Evolutionary conservation across 2,888 invertebrate species (phyloP), one percentile per base, ranked within the genome.

Genomic region (Microdon myrmicae): DNA sequence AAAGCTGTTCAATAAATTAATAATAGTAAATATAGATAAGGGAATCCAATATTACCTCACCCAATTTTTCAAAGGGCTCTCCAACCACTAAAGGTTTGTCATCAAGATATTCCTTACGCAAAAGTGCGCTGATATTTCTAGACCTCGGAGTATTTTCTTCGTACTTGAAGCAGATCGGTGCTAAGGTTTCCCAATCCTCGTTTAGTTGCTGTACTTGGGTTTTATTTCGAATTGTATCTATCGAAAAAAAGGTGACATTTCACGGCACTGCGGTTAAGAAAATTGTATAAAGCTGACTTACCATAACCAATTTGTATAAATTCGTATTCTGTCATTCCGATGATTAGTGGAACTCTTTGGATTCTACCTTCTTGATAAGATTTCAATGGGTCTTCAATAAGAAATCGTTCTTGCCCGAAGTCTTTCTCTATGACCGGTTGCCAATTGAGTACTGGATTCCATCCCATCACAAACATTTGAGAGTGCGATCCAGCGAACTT

Each of bases 271-370:
- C 8, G 9, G 20, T 1, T 20, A 4, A 4, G 3, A 25, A 20
- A 8, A n/a, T n/a, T n/a, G n/a, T n/a, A n/a, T n/a, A n/a, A n/a
- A 71, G 4, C 71, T 2, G 6, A 67, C 73, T 70, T 80, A 54
- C 81, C 71, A 14, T 84, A 74, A 49, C 83, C 83, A 69, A 87
- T 87, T 71, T 12, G 83, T 84, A 35, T 81, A 79, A 71, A 83
- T 74, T 90, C 89, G 48, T 86, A 84, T 37, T 83, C 81, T 0
- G 87, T 87, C 51, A 87, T 82, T 35, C 88, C 87, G 58, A 84
- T 80, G 44, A 90, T 83, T 37, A 85, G 75, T 0, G 90, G 89
- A 3, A 89, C 86, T 19, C 84, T 81, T 26, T 83, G 76, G 59
- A 87, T 82, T 26, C 83, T 77, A 0, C 86, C 85, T 29, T 80